Evolutionary conservation across 2,113 vertebrate species (phyloP).

Genomic region (Urocynchramus pylzowi): DNA sequence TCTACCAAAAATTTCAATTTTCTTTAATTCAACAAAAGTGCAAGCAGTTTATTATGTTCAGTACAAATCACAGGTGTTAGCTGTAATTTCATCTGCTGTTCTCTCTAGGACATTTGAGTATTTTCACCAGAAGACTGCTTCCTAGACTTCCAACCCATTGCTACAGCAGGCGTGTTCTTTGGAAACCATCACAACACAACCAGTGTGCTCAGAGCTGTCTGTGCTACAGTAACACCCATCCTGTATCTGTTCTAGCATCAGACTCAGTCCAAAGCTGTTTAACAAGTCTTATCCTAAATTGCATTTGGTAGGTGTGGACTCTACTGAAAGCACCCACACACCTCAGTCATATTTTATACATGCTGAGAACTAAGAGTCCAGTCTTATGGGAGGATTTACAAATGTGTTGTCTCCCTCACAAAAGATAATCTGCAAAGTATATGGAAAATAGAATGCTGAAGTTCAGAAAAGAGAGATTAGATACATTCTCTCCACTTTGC

Average conservation of each 20-base stretch:
- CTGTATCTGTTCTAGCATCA: background rate
- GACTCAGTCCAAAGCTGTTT: background rate
- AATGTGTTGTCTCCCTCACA: background rate
- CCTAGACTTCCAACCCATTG: background rate
- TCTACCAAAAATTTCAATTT: background rate
- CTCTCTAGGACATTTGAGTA: background rate
- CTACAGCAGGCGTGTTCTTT: background rate
- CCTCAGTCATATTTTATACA: background rate
- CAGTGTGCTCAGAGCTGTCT: background rate
- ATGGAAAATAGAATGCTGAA: background rate
- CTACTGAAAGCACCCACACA: background rate
- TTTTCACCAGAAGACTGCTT: background rate
- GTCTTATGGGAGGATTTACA: background rate
- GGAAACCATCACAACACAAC: background rate
- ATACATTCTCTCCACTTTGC: background rate
- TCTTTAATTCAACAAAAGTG: background rate
- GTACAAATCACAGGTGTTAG: background rate
- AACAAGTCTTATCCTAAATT: background rate
- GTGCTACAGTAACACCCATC: background rate
- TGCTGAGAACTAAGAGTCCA: background rate
- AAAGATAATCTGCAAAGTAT: background rate
- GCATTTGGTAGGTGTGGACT: background rate
- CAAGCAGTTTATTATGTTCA: background rate
- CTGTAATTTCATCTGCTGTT: background rate
- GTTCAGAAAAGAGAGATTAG: background rate